A percentile compares a stretch with the other conserved stretches of the same genome.
Conservation (phyloP, 2,888 invertebrate genomes). For the Perizoma affinitatum region DNA sequence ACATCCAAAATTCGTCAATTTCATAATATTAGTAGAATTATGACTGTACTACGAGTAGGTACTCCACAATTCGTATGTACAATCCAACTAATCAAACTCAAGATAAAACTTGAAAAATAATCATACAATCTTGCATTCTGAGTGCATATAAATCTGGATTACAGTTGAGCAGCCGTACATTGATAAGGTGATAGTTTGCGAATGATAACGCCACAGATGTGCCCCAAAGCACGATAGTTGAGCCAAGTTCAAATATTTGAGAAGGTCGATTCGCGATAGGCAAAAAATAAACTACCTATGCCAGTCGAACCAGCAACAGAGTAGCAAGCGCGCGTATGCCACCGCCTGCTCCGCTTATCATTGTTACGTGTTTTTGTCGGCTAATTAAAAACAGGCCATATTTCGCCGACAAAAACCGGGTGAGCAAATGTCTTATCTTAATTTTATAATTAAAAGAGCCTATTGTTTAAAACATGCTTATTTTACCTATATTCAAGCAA, state of each 20-base stretch:
- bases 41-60: too few species aligned
- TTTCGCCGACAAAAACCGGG: too few species aligned
- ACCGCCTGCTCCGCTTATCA: conserved; percentile 40
- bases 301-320: conserved; percentile 55
- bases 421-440: too few species aligned
- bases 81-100: neutral
- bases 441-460: too few species aligned
- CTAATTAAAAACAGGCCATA: conserved; percentile 45
- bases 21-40: too few species aligned
- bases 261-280: conserved; percentile 63
- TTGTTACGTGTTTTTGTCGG: conserved; percentile 36
- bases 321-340: conserved; percentile 42
- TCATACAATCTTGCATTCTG: neutral
- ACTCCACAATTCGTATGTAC: too few species aligned
- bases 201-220: conserved; percentile 48
- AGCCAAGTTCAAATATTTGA: conserved; percentile 68
- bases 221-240: conserved; percentile 46
- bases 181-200: conserved; percentile 49
- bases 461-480: too few species aligned
- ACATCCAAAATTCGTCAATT: too few species aligned
- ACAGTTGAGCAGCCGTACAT: conserved; percentile 25
- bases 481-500: too few species aligned
- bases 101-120: conserved; percentile 3
- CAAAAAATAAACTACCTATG: conserved; percentile 53
- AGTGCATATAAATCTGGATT: conserved; percentile 4